These are phyloP conservation scores for Drosophila picticornis DNA, from an alignment of 2,888 invertebrate species.

Conservation along the genomic window DNA sequence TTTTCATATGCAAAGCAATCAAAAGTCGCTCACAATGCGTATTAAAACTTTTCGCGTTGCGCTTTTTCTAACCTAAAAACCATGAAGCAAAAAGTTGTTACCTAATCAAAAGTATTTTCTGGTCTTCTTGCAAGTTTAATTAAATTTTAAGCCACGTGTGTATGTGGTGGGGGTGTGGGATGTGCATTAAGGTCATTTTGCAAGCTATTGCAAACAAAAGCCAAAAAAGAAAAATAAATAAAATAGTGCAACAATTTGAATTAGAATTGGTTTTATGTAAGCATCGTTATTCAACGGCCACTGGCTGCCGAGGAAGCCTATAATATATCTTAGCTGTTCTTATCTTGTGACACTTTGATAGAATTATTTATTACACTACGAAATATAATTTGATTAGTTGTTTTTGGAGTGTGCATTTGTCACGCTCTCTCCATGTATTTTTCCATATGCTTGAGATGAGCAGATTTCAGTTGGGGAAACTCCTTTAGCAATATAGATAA, in stretches of 20 bases:
- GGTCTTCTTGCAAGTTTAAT: constrained; percentile 25
- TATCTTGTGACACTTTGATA: constrained; percentile 56
- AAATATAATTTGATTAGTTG: constrained; percentile 13
- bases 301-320: constrained; percentile 10
- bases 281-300: constrained; percentile 51
- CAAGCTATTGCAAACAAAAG: constrained; percentile 1
- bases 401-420: neutral
- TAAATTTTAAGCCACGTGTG: constrained; percentile 10
- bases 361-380: constrained; percentile 23
- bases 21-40: constrained; percentile 3
- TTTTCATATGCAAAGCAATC: constrained; percentile 36
- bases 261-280: constrained; percentile 45
- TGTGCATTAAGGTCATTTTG: constrained; percentile 5
- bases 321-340: constrained; percentile 51
- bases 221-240: constrained; percentile 10
- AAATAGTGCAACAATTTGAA: constrained; percentile 19
- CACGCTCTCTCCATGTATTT: constrained; percentile 14
- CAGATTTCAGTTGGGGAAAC: neutral
- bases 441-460: constrained; percentile 15
- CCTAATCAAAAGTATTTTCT: constrained; percentile 69
- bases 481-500: neutral
- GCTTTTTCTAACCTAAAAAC: constrained; percentile 82
- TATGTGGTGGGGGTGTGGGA: neutral
- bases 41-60: constrained; percentile 58
- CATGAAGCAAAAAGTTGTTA: constrained; percentile 70